Evolutionary conservation across 2,113 vertebrate genomes (phyloP).

Genomic region (Nymphicus hollandicus): DNA sequence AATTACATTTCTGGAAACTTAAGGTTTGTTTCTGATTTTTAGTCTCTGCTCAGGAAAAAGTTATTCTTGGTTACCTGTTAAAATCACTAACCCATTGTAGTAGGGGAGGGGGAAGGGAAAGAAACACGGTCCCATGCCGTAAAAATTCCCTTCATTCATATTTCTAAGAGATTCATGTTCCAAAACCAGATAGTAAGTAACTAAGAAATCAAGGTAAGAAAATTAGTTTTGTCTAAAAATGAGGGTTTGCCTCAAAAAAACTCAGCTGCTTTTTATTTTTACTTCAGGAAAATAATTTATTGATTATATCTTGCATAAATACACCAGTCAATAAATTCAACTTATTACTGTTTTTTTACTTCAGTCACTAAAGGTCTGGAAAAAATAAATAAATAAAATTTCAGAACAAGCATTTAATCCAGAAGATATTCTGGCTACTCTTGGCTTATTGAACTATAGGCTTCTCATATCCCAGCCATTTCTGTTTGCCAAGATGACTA

Average conservation of each 20-base stretch:
- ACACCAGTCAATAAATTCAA: background rate
- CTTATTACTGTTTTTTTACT: accelerated
- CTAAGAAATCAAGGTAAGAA: background rate
- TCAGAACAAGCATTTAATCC: background rate
- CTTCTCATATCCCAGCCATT: background rate
- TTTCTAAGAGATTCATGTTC: background rate
- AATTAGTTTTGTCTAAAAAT: background rate
- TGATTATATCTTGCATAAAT: background rate
- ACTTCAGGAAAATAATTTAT: background rate
- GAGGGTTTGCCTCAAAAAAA: accelerated
- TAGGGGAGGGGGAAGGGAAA: background rate
- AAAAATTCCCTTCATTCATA: background rate
- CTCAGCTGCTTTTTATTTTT: background rate
- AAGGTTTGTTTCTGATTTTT: background rate
- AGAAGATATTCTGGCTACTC: background rate
- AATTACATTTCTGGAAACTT: background rate
- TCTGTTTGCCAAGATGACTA: background rate
- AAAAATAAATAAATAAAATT: background rate
- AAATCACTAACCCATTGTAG: background rate
- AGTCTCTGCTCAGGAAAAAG: background rate
- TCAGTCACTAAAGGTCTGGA: background rate
- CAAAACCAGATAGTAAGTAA: background rate
- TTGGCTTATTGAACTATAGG: background rate
- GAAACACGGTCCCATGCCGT: background rate
- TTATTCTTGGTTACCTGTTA: background rate